phyloP scores from a whole-genome alignment of 2,888 invertebrate genomes.

The Eudiplozoon nipponicum region DNA sequence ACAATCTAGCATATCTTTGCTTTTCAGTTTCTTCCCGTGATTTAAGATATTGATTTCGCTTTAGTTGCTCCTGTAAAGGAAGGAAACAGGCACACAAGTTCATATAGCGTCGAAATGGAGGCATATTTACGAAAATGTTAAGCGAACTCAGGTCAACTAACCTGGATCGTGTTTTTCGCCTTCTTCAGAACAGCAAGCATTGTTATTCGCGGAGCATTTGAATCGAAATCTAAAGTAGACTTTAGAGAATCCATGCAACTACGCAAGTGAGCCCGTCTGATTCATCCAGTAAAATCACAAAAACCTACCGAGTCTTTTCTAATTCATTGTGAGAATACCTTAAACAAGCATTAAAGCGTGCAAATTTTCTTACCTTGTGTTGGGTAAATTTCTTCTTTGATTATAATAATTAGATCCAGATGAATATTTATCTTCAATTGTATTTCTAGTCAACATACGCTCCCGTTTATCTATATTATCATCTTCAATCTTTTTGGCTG shows the following conservation, averaged over 20 bases:
- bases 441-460: no score
- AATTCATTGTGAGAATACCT: slow-evolving; percentile 3
- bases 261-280: slow-evolving; percentile 8
- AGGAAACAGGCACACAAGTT: no score
- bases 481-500: background rate
- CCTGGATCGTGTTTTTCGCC: slow-evolving; percentile 8
- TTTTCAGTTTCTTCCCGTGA: no score
- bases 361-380: background rate
- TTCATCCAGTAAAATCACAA: no score
- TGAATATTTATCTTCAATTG: no score
- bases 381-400: background rate
- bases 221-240: slow-evolving; percentile 4
- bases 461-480: background rate
- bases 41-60: no score
- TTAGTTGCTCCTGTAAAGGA: no score
- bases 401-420: no score
- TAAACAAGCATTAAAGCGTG: background rate
- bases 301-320: no score
- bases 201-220: slow-evolving; percentile 8
- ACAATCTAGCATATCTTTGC: no score
- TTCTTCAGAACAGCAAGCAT: slow-evolving; percentile 11
- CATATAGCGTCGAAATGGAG: no score
- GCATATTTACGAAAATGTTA: no score
- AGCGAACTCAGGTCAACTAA: background rate
- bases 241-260: slow-evolving; percentile 10